Evolutionary conservation across 2,113 vertebrate species (phyloP).

Genomic region (Chloroceryle aenea): DNA sequence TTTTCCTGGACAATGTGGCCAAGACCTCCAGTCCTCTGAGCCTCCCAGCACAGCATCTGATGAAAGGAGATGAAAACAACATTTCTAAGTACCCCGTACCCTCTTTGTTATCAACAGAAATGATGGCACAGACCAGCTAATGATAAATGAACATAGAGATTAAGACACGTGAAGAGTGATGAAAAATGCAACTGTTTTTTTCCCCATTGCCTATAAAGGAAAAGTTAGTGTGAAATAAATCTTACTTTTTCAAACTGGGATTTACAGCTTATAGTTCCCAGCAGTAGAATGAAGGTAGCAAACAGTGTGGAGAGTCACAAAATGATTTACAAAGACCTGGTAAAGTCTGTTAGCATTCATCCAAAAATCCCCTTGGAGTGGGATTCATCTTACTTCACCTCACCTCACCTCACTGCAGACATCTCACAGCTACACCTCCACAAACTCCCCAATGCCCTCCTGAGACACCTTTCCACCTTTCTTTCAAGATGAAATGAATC

Average conservation of each 20-base stretch:
- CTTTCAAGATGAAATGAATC: neutral
- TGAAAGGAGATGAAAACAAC: neutral
- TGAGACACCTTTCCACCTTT: neutral
- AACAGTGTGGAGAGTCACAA: neutral
- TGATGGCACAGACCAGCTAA: neutral
- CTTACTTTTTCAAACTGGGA: neutral
- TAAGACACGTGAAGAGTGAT: accelerated
- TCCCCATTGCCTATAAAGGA: neutral
- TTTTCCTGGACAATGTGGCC: neutral
- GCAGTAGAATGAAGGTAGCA: neutral
- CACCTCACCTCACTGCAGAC: neutral
- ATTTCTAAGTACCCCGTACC: neutral
- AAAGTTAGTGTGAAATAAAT: neutral
- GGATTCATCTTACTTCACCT: neutral
- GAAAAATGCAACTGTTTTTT: neutral
- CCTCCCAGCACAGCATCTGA: neutral
- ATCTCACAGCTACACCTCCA: neutral
- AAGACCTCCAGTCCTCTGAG: neutral
- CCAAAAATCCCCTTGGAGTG: neutral
- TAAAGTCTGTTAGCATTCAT: neutral
- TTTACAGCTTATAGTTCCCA: neutral
- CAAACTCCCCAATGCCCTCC: neutral
- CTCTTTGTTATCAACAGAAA: neutral
- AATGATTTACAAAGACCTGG: neutral
- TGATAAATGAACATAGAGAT: neutral